Percentiles rank a stretch among this genome's conserved stretches.
Conservation (phyloP, 2,113 vertebrate species). For the Cygnus atratus region DNA sequence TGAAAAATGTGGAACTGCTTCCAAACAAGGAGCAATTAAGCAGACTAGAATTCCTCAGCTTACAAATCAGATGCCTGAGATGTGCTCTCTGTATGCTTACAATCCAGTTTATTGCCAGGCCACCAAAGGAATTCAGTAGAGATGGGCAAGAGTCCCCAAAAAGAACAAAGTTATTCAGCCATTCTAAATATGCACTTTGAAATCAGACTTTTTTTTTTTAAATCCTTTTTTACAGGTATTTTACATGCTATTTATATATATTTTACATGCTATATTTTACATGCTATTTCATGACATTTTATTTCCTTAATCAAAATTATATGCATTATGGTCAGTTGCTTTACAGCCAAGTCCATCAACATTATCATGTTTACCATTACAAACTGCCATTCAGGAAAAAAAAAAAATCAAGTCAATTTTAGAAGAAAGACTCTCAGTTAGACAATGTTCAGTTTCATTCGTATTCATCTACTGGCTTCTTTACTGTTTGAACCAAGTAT, state of each 20-base stretch:
- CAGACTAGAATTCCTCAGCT: not conserved
- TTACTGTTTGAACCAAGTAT: not conserved
- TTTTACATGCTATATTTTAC: too few relatives aligned
- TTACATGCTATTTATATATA: too few relatives aligned
- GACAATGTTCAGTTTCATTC: not conserved
- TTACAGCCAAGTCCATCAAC: not conserved
- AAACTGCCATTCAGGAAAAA: not conserved
- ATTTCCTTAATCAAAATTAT: not conserved
- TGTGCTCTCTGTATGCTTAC: not conserved
- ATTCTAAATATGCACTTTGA: not conserved
- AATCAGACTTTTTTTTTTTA: not conserved
- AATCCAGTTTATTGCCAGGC: not conserved
- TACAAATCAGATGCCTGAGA: not conserved
- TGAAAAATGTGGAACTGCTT: not conserved
- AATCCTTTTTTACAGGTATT: not conserved
- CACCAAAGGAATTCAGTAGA: not conserved
- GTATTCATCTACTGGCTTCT: not conserved
- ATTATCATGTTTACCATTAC: not conserved
- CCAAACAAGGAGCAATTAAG: not conserved
- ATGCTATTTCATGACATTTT: not conserved
- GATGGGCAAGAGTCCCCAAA: not conserved
- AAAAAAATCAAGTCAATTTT: not conserved
- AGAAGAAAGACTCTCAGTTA: not conserved
- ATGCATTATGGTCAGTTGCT: not conserved
- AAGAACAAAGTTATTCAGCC: not conserved